Conservation (phyloP, 2,113 vertebrate species). For the Chloebia gouldiae region DNA sequence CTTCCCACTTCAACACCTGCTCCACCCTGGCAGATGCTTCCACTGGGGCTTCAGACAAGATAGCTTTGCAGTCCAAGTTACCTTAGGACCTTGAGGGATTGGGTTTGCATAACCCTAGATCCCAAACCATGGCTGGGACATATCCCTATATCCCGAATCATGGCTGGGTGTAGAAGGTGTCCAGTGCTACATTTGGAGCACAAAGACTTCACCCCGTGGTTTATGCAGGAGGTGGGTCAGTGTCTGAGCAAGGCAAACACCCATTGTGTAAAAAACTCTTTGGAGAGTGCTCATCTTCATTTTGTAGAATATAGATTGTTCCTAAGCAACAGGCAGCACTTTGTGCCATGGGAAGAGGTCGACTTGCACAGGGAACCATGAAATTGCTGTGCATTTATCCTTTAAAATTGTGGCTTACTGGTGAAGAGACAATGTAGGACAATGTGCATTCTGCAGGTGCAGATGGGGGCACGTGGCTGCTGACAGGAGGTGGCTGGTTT, state of each 20-base stretch:
- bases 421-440: background rate
- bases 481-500: background rate
- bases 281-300: accelerated
- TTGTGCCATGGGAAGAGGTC: background rate
- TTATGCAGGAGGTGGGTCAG: background rate
- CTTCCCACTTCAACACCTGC: slow-evolving; percentile 68
- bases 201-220: accelerated
- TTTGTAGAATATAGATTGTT: slow-evolving; percentile 4
- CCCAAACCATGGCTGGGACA: accelerated
- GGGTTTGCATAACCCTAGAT: accelerated
- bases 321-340: slow-evolving; percentile 40
- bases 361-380: background rate
- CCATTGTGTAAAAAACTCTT: background rate
- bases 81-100: background rate
- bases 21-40: slow-evolving; percentile 69
- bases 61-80: slow-evolving; percentile 46
- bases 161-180: background rate
- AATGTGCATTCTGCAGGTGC: background rate
- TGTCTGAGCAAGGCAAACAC: background rate
- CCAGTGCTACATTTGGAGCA: background rate
- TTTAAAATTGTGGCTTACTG: background rate
- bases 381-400: background rate
- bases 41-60: slow-evolving; percentile 36
- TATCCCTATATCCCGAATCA: accelerated
- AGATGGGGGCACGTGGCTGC: accelerated